These are phyloP conservation scores for Ganaspis sp. DNA, from an alignment of 1,140 invertebrate genomes.

Conservation along the genomic window DNA sequence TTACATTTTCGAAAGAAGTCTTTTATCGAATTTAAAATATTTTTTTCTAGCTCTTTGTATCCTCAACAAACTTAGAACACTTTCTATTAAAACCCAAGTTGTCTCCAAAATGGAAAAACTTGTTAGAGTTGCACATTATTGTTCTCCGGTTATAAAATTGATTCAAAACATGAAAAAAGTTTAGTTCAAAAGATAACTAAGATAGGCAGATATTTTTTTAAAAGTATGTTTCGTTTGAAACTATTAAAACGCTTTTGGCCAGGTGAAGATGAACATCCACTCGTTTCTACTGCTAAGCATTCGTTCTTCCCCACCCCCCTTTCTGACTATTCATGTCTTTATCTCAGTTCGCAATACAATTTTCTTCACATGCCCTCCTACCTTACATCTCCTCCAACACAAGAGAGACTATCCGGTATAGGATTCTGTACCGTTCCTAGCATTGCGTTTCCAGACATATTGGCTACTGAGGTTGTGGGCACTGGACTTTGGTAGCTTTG, in stretches of 20 bases:
- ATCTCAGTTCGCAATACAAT: constrained; percentile 31
- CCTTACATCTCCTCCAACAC: constrained; percentile 79
- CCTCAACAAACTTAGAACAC: neutral
- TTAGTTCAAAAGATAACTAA: too few species aligned
- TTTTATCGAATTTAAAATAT: neutral
- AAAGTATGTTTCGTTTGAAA: too few species aligned
- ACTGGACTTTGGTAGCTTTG: constrained; percentile 72
- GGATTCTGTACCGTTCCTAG: constrained; percentile 73
- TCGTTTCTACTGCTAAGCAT: constrained; percentile 17
- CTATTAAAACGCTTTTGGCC: neutral
- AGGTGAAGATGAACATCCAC: neutral
- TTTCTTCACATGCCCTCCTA: constrained; percentile 63
- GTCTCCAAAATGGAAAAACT: too few species aligned
- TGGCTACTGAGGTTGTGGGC: constrained; percentile 66
- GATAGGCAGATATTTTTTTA: too few species aligned
- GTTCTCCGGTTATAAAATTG: too few species aligned
- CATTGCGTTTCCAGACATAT: constrained; percentile 74
- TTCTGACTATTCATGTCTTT: constrained; percentile 26
- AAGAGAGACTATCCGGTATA: constrained; percentile 75
- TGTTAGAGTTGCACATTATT: too few species aligned
- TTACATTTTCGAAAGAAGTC: neutral
- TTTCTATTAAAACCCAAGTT: too few species aligned
- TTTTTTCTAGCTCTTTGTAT: neutral
- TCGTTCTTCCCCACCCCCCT: constrained; percentile 4
- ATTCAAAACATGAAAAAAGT: too few species aligned